Percentiles rank a stretch among this genome's conserved stretches.
These are phyloP conservation scores for Potamilus streckersoni DNA, from an alignment of 1,140 invertebrate genomes.

Conservation along the genomic window DNA sequence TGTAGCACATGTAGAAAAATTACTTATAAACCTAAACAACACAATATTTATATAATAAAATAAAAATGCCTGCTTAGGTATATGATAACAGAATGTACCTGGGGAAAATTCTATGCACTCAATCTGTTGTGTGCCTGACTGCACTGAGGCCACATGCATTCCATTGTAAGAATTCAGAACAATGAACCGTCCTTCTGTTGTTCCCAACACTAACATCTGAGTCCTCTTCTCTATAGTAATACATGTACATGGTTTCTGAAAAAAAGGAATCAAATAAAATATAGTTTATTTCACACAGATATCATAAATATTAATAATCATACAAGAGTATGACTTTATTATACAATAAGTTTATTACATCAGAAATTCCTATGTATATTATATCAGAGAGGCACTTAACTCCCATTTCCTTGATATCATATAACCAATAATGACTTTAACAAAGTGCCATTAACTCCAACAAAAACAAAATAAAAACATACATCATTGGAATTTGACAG, in stretches of 20 bases:
- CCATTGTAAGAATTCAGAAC: constrained; percentile 87
- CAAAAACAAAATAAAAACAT: no score
- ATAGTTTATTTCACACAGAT: no score
- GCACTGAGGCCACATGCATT: constrained; percentile 82
- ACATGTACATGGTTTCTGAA: constrained; percentile 84
- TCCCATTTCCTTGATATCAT: no score
- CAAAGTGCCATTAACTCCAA: no score
- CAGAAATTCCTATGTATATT: no score
- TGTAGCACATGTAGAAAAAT: not conserved
- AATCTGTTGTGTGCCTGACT: constrained; percentile 86
- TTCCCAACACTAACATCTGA: constrained; percentile 50
- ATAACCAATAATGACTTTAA: no score
- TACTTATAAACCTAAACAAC: no score
- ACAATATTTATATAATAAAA: not conserved
- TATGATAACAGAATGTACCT: constrained; percentile 70
- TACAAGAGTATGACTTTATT: no score
- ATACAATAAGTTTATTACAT: no score
- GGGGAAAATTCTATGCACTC: constrained; percentile 82
- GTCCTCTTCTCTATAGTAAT: constrained; percentile 70
- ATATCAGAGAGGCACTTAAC: no score
- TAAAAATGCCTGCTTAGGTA: not conserved
- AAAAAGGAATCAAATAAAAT: constrained; percentile 67
- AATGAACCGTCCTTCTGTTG: constrained; percentile 88
- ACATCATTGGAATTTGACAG: no score
- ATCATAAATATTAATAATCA: no score